These are phyloP conservation scores for Scortum barcoo DNA, from an alignment of 2,113 vertebrate species.

Conservation along the genomic window DNA sequence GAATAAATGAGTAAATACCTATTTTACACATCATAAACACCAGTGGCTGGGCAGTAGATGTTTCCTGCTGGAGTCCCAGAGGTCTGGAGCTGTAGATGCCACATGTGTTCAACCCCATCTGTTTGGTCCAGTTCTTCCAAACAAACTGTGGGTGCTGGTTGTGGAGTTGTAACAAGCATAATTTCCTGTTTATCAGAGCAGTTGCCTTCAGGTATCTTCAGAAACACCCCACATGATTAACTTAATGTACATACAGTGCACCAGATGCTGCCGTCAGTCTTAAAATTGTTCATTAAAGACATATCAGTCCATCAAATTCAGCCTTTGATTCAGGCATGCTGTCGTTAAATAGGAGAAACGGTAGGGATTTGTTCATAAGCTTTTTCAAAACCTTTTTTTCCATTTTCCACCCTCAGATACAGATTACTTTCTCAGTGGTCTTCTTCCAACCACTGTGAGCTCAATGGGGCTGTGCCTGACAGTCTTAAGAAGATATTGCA, in stretches of 20 bases:
- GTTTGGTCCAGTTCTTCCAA: neutral
- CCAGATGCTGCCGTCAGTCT: neutral
- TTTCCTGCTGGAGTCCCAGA: neutral
- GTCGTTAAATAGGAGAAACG: neutral
- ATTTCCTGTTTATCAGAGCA: slow-evolving; percentile 4
- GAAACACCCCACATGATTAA: neutral
- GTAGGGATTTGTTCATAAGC: neutral
- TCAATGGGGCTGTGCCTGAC: slow-evolving; percentile 6
- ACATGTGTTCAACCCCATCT: neutral
- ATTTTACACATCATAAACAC: neutral
- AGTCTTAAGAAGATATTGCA: slow-evolving; percentile 22
- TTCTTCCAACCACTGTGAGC: slow-evolving; percentile 35
- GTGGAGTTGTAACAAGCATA: neutral
- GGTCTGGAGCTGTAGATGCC: neutral
- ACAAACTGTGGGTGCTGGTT: neutral
- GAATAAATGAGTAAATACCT: neutral
- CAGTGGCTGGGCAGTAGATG: neutral
- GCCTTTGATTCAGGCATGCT: slow-evolving; percentile 14
- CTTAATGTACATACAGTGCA: neutral
- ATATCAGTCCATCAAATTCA: neutral
- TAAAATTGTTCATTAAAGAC: slow-evolving; percentile 5
- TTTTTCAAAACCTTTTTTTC: neutral
- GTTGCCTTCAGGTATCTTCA: neutral
- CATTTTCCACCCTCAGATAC: slow-evolving; percentile 7
- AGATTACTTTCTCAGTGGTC: slow-evolving; percentile 19